phyloP scores from a whole-genome alignment of 2,113 vertebrate genomes.

The Myrmecophaga tridactyla region DNA sequence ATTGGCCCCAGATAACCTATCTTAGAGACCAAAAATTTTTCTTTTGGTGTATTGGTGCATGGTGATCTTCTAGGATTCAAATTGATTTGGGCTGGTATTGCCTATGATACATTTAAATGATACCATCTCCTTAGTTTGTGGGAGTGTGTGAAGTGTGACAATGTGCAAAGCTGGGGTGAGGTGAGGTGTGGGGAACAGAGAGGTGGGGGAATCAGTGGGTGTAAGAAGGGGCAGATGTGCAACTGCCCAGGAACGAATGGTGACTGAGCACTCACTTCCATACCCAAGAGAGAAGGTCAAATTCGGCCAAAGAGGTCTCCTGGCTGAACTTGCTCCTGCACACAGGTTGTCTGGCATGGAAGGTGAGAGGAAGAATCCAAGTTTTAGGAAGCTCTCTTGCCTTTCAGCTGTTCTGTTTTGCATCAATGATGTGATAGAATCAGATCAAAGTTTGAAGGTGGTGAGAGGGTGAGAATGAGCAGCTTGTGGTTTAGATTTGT shows the following conservation, averaged over 20 bases:
- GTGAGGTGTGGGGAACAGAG: background rate
- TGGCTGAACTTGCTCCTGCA: background rate
- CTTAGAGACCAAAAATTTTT: background rate
- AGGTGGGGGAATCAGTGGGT: background rate
- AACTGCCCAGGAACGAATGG: background rate
- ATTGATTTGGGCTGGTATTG: background rate
- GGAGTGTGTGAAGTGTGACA: background rate
- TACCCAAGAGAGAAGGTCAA: accelerated
- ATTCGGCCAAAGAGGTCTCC: background rate
- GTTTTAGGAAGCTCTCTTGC: background rate
- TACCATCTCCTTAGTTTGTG: background rate
- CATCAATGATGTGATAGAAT: accelerated
- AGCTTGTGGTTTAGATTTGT: accelerated
- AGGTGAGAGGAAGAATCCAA: background rate
- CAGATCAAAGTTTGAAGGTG: background rate
- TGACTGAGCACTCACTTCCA: accelerated
- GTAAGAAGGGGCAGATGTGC: accelerated
- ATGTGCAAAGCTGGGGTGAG: too few relatives aligned
- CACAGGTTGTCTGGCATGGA: background rate
- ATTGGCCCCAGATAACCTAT: background rate
- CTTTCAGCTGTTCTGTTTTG: background rate
- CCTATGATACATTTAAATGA: background rate
- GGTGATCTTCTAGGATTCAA: background rate
- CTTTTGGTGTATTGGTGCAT: background rate
- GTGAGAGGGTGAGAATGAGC: accelerated